Percentiles rank a stretch among this genome's conserved stretches.
Conservation (phyloP, 2,113 vertebrate species). For the Hydropotes inermis region DNA sequence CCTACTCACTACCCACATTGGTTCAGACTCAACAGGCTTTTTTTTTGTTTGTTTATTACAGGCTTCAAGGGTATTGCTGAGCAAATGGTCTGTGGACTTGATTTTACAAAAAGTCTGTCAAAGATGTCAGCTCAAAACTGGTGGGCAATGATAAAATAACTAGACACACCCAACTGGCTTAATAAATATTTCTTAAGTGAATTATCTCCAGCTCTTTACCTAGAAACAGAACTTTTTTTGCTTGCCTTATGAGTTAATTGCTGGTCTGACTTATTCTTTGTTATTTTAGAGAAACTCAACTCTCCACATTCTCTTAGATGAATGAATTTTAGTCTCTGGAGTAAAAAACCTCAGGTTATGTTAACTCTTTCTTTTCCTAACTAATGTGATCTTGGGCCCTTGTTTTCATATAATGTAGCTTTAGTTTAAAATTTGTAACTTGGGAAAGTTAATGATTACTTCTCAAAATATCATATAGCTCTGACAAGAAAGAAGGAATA, state of each 20-base stretch:
- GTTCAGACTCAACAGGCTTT: not conserved
- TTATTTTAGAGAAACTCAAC: not conserved
- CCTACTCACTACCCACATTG: accelerated
- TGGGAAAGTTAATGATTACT: not conserved
- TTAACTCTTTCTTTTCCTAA: not conserved
- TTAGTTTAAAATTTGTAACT: not conserved
- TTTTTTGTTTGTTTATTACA: not conserved
- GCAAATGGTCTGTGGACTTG: not conserved
- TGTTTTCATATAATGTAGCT: not conserved
- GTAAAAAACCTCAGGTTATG: not conserved
- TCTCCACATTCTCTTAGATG: not conserved
- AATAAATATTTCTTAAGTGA: not conserved
- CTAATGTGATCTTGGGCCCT: not conserved
- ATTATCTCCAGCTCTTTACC: not conserved
- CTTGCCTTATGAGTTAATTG: not conserved
- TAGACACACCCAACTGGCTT: not conserved
- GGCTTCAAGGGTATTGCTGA: not conserved
- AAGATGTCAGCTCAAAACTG: not conserved
- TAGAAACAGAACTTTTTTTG: not conserved
- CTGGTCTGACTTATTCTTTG: not conserved
- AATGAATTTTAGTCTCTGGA: not conserved
- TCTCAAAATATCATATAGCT: not conserved
- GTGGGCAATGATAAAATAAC: not conserved
- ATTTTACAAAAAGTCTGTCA: not conserved
- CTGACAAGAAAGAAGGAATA: not conserved